Conservation (phyloP, 2,888 invertebrate species). For the Erebia palarica region DNA sequence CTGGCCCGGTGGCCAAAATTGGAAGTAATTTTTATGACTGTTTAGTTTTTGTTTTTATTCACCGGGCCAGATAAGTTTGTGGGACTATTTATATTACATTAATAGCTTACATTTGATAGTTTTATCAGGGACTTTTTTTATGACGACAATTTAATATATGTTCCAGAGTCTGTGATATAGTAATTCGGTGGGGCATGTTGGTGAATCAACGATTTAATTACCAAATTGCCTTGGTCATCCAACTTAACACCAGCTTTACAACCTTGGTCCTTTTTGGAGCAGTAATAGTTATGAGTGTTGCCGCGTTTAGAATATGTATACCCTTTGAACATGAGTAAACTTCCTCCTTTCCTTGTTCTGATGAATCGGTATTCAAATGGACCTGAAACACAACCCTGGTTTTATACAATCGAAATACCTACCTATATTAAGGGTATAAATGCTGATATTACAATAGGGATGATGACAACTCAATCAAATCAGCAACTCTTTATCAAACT, state of each 20-base stretch:
- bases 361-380: constrained; percentile 22
- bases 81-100: too few relatives aligned
- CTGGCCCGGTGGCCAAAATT: too few relatives aligned
- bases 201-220: constrained; percentile 34
- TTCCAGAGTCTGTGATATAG: constrained; percentile 35
- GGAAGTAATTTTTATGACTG: too few relatives aligned
- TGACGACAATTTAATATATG: constrained; percentile 39
- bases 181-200: constrained; percentile 45
- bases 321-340: constrained; percentile 46
- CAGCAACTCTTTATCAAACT: too few relatives aligned
- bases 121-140: not conserved
- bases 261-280: constrained; percentile 49
- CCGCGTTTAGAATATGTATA: constrained; percentile 48
- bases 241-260: constrained; percentile 48
- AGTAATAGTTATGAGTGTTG: constrained; percentile 44
- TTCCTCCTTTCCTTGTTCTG: constrained; percentile 28
- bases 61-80: too few relatives aligned
- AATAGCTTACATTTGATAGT: too few relatives aligned
- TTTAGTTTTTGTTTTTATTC: too few relatives aligned
- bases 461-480: too few relatives aligned
- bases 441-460: not conserved
- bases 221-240: constrained; percentile 39
- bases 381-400: constrained; percentile 20
- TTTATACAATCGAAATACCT: too few relatives aligned
- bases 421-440: too few relatives aligned